Conservation (phyloP, 2,888 invertebrate species). For the Dolomedes plantarius region DNA sequence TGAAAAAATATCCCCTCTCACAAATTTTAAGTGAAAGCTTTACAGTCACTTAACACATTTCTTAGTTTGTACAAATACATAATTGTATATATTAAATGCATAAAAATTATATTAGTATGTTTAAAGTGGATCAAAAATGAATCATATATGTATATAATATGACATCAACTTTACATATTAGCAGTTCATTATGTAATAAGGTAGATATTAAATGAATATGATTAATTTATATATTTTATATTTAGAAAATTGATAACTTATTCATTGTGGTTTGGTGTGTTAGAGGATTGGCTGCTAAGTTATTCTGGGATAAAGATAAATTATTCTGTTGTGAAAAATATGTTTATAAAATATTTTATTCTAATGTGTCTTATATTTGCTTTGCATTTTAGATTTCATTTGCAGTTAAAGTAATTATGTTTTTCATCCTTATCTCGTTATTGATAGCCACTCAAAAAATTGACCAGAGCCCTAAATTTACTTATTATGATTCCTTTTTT, state of each 20-base stretch:
- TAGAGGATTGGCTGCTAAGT: not conserved
- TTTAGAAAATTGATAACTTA: not conserved
- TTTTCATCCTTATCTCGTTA: too few relatives aligned
- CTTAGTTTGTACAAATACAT: slow-evolving; percentile 1
- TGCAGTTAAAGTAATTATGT: too few relatives aligned
- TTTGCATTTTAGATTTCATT: not conserved
- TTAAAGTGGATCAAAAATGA: not conserved
- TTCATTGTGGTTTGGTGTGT: not conserved
- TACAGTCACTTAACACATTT: not conserved
- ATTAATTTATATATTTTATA: not conserved
- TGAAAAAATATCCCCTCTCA: not conserved
- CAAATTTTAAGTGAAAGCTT: not conserved
- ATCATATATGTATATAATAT: not conserved
- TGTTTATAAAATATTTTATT: not conserved
- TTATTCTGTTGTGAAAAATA: too few relatives aligned
- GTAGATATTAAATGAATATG: not conserved
- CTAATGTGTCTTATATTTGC: not conserved
- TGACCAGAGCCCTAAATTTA: too few relatives aligned
- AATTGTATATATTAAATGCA: not conserved
- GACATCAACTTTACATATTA: not conserved
- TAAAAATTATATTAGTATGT: slow-evolving; percentile 6
- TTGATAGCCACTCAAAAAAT: too few relatives aligned
- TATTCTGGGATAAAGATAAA: not conserved
- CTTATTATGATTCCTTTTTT: too few relatives aligned
- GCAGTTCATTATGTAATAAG: not conserved